Evolutionary conservation across 2,797 vertebrate species (phyloP), one percentile per base, ranked within the genome.

Genomic region (Spea hammondii): DNA sequence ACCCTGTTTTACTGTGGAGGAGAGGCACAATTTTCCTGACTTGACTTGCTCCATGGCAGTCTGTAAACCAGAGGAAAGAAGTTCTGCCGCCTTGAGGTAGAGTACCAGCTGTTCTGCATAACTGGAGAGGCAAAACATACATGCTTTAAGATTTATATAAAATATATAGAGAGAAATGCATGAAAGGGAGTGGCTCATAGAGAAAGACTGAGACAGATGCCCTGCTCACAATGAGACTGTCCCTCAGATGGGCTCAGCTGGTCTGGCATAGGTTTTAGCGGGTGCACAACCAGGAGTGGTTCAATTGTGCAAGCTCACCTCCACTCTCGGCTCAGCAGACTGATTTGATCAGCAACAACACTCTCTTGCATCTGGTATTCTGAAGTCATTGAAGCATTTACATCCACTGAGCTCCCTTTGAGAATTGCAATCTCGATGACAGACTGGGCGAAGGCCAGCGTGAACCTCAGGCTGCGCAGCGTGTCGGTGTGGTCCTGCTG

Each of bases 311-410:
- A n/a, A 14, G 5, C 89, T 91, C 79, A 98, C 96, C 95, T 97
- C 98, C 98, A 99, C 82, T 99, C 97, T 76, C 85, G 88, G 89
- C 95, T 99, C 80, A 99, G 92, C 4, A 95, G 93, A 86, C 97
- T 99, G 88, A 99, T 99, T 90, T 97, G 98, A 90, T 99, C 97
- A 0, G 96, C 94, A 88, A 99, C 94, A 78, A 96, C 55, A 1
- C 97, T 99, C 89, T 97, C 95, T 88, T 97, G 95, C 83, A 96
- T 93, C 74, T 95, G 92, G 87, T 93, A 94, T 65, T 96, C 97
- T 0, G 91, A 86, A 8, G 91, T 83, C 54, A 92, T 92, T 0
- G 92, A 89, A 53, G 76, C 83, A 66, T 86, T 84, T 8, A 85
- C 83, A 78, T 95, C 94, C 0, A 89, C 82, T 67, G 87, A 86